Conservation (phyloP, 2,797 vertebrate species). For the Sparus aurata region DNA sequence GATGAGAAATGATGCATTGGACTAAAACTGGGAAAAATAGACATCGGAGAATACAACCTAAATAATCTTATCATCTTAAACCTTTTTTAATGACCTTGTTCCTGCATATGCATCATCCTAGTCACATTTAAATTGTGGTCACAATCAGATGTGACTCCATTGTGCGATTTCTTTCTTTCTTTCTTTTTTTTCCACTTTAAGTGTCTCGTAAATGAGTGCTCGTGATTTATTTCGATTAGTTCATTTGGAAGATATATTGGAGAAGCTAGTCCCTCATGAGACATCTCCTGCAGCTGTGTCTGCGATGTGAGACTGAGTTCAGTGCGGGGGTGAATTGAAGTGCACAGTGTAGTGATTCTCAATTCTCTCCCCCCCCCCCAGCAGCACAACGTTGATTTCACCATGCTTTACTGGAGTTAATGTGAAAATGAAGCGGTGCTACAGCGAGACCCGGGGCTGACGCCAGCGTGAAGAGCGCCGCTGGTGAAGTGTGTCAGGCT, state of each 20-base stretch:
- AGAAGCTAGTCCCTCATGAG: constrained; percentile 51
- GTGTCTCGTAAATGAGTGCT: constrained; percentile 4
- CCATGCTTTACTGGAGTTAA: constrained; percentile 79
- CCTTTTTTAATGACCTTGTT: neutral
- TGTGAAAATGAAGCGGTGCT: constrained; percentile 83
- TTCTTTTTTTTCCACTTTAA: constrained; percentile 16
- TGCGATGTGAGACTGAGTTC: constrained; percentile 60
- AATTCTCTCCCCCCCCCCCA: neutral
- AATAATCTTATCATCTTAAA: neutral
- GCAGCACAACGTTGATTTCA: constrained; percentile 68
- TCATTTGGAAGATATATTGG: constrained; percentile 47
- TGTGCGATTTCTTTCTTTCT: neutral
- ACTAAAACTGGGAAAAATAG: neutral
- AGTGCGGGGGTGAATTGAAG: constrained; percentile 68
- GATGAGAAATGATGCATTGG: constrained; percentile 1
- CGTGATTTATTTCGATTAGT: constrained; percentile 16
- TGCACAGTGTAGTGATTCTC: constrained; percentile 68
- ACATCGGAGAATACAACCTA: neutral
- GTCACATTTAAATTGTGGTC: neutral
- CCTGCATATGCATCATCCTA: neutral
- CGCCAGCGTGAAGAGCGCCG: constrained; percentile 72
- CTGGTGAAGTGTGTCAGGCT: constrained; percentile 77
- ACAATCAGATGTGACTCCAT: constrained; percentile 35
- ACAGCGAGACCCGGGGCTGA: constrained; percentile 68
- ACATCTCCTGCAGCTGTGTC: constrained; percentile 66